phyloP scores from a whole-genome alignment of 2,797 vertebrate species.

The Eremophila alpestris region DNA sequence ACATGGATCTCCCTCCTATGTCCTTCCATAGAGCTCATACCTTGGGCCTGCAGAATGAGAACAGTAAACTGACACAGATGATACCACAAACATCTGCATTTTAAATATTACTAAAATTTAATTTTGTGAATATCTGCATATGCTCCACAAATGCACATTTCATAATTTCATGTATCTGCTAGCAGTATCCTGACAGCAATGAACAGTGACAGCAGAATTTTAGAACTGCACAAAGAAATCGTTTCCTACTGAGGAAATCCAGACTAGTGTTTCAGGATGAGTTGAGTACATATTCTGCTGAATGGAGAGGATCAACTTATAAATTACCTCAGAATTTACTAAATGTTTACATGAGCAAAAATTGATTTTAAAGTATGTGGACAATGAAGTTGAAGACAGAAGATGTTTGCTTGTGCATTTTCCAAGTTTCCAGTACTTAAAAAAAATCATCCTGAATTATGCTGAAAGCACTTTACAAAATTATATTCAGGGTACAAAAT shows the following conservation, averaged over 20 bases:
- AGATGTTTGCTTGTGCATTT: not conserved
- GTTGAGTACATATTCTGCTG: not conserved
- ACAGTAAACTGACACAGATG: not conserved
- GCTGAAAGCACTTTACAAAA: not conserved
- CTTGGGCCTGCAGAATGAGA: not conserved
- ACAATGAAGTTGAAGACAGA: not conserved
- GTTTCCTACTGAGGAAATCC: not conserved
- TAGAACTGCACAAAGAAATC: not conserved
- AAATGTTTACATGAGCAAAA: not conserved
- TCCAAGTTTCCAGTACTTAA: not conserved
- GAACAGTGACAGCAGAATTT: not conserved
- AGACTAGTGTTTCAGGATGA: not conserved
- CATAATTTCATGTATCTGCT: not conserved
- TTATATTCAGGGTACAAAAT: not conserved
- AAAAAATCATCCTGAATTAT: not conserved
- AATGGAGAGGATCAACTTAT: not conserved
- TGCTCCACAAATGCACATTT: not conserved
- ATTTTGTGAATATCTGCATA: not conserved
- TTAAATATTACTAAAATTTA: not conserved
- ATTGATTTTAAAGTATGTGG: not conserved
- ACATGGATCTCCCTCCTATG: rapidly evolving
- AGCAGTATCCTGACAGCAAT: not conserved
- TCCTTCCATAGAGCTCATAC: not conserved
- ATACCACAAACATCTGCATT: not conserved
- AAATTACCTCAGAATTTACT: not conserved